Evolutionary conservation across 2,113 vertebrate genomes (phyloP).

Genomic region (Upupa epops): DNA sequence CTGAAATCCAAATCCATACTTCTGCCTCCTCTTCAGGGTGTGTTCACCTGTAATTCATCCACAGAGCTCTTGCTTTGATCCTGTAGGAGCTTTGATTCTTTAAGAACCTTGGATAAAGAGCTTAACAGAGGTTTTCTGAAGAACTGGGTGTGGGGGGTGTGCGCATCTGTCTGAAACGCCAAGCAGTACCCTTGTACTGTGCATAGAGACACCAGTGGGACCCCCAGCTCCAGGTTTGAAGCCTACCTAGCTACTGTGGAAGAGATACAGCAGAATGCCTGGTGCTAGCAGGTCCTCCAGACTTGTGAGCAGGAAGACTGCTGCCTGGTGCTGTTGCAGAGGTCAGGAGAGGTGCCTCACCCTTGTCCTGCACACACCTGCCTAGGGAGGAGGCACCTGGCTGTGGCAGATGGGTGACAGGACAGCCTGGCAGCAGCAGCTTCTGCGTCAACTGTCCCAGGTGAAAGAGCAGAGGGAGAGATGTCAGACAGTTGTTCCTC

Average conservation of each 20-base stretch:
- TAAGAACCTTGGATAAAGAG: not conserved
- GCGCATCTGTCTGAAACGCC: not conserved
- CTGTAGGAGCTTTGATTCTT: not conserved
- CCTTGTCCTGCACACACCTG: not conserved
- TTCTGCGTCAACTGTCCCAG: not conserved
- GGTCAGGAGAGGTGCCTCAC: not conserved
- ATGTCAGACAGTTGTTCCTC: not conserved
- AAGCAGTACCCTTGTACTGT: not conserved
- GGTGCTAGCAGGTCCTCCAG: not conserved
- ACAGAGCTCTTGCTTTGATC: not conserved
- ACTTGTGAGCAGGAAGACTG: not conserved
- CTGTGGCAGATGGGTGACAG: not conserved
- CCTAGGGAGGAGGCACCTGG: not conserved
- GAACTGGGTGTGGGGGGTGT: rapidly evolving
- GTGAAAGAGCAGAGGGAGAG: not conserved
- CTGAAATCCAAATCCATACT: not conserved
- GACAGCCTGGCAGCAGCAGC: not conserved
- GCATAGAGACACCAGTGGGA: not conserved
- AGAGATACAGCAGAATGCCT: too few relatives aligned
- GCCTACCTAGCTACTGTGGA: too few relatives aligned
- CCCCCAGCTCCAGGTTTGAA: not conserved
- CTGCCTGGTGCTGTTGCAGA: not conserved
- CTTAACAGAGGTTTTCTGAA: not conserved
- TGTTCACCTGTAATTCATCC: not conserved
- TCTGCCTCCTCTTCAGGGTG: not conserved